A percentile compares a stretch with the other conserved stretches of the same genome.
phyloP scores from a whole-genome alignment of 2,113 vertebrate genomes.

The Vidua chalybeata region DNA sequence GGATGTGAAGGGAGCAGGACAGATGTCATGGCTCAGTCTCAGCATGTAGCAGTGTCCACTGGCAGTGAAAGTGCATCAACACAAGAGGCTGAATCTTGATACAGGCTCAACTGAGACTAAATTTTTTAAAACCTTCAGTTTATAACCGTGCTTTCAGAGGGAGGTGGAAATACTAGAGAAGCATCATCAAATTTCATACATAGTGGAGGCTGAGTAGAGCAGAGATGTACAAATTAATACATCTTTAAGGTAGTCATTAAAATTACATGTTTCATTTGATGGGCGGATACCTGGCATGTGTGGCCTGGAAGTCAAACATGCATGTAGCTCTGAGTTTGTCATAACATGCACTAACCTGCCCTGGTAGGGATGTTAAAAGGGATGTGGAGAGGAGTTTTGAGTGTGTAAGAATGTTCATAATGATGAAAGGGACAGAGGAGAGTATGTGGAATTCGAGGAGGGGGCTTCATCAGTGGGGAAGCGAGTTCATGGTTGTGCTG shows the following conservation, averaged over 20 bases:
- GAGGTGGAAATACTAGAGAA: background rate
- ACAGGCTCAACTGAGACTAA: background rate
- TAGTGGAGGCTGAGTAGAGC: background rate
- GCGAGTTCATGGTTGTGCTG: background rate
- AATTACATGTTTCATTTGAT: background rate
- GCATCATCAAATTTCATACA: background rate
- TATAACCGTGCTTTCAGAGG: background rate
- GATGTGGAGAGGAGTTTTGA: rapidly evolving
- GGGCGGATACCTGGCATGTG: background rate
- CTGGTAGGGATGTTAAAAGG: background rate
- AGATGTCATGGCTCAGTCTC: background rate
- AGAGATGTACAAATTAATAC: background rate
- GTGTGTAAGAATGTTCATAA: background rate
- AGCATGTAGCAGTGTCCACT: background rate
- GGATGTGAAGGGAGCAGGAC: rapidly evolving
- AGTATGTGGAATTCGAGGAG: background rate
- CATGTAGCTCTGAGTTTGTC: rapidly evolving
- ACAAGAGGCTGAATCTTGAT: background rate
- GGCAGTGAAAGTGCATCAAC: rapidly evolving
- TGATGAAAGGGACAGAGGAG: background rate
- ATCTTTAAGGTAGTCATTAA: background rate
- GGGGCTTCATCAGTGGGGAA: background rate
- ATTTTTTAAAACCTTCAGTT: background rate
- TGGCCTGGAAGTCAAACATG: background rate
- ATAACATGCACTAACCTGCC: background rate